Conservation (phyloP, 2,113 vertebrate genomes). For the Alouatta palliata region DNA sequence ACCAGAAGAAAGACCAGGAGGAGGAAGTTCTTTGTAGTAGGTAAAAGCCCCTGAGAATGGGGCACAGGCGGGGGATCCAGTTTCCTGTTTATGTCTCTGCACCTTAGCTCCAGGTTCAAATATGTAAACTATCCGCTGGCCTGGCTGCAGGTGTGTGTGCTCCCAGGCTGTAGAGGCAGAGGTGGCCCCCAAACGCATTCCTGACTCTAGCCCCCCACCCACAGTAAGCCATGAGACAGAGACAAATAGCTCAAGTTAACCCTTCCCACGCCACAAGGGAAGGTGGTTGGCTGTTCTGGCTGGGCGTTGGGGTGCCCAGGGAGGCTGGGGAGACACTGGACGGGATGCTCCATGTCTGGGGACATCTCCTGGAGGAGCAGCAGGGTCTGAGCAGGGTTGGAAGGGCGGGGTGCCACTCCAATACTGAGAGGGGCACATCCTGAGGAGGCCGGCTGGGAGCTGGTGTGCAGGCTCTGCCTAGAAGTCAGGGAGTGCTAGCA, state of each 20-base stretch:
- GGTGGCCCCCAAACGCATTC: constrained; percentile 84
- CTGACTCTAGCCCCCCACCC: constrained; percentile 81
- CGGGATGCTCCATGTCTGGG: not conserved
- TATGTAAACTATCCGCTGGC: constrained; percentile 86
- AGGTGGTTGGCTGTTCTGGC: not conserved
- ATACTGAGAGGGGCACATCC: not conserved
- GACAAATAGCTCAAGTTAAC: constrained; percentile 86
- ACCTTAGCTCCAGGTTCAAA: constrained; percentile 86
- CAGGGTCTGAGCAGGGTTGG: not conserved
- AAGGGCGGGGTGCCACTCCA: not conserved
- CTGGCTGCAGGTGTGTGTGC: constrained; percentile 86
- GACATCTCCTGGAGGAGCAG: not conserved
- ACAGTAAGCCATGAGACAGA: constrained; percentile 79
- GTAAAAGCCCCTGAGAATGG: constrained; percentile 72
- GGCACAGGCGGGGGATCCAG: constrained; percentile 76
- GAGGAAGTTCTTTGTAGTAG: constrained; percentile 73
- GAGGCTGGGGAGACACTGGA: not conserved
- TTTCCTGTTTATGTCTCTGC: constrained; percentile 85
- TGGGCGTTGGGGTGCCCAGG: not conserved
- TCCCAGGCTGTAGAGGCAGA: constrained; percentile 54
- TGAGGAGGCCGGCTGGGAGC: not conserved
- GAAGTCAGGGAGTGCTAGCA: not conserved
- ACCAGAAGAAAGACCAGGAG: constrained; percentile 53
- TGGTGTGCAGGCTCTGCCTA: not conserved
- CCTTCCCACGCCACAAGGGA: constrained; percentile 72